Percentiles rank a stretch among this genome's conserved stretches.
Conservation (phyloP, 2,888 invertebrate species). For the Platypus cylindrus region DNA sequence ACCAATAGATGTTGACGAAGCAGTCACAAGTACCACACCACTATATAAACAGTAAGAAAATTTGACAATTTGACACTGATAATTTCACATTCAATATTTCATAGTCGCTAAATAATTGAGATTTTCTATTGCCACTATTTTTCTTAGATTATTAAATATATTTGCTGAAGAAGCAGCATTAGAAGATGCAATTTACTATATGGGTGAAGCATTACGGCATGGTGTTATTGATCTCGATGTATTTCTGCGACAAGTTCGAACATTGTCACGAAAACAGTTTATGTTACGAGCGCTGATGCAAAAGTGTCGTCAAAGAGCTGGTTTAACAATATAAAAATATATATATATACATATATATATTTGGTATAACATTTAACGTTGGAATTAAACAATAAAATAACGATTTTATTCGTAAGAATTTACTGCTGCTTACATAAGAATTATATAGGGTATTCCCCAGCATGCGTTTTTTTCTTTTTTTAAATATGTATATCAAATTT, state of each 20-base stretch:
- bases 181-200: slow-evolving; percentile 96
- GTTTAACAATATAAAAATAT: slow-evolving; percentile 56
- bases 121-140: slow-evolving; percentile 22
- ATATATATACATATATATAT: too few relatives aligned
- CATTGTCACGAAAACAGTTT: slow-evolving; percentile 90
- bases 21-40: slow-evolving; percentile 91
- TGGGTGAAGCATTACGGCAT: slow-evolving; percentile 87
- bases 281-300: slow-evolving; percentile 91
- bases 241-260: slow-evolving; percentile 90
- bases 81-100: slow-evolving; percentile 5
- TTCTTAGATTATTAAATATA: slow-evolving; percentile 77
- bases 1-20: slow-evolving; percentile 86
- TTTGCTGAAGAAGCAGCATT: slow-evolving; percentile 96
- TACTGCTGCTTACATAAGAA: too few relatives aligned
- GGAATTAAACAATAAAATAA: too few relatives aligned
- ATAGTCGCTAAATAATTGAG: neutral
- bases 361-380: too few relatives aligned
- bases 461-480: too few relatives aligned
- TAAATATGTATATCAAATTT: too few relatives aligned
- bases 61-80: too few relatives aligned
- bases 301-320: slow-evolving; percentile 92
- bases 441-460: too few relatives aligned
- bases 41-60: slow-evolving; percentile 77
- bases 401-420: too few relatives aligned
- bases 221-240: slow-evolving; percentile 91